Percentiles rank a stretch among this genome's conserved stretches.
Evolutionary conservation across 53 echinoderm and acorn worm genomes (phyloP).

Genomic region (Paelopatides confundens): DNA sequence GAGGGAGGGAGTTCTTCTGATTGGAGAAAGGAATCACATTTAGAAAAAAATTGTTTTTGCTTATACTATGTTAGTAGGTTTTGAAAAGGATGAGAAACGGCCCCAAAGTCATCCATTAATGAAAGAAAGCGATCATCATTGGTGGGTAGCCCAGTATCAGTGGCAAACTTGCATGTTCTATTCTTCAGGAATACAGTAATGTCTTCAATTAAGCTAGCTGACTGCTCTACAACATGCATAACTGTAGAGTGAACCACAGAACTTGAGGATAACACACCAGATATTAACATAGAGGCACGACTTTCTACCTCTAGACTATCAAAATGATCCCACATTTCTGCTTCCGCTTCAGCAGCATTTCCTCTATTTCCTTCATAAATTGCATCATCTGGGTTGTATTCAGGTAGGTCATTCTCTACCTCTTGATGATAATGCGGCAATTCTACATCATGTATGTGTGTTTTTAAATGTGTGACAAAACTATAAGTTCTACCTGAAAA

Average conservation of each 20-base stretch:
- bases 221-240: constrained; percentile 42
- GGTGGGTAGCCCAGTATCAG: constrained; percentile 31
- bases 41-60: constrained; percentile 52
- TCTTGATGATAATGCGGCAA: background rate
- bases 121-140: constrained; percentile 47
- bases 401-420: background rate
- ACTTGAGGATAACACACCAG: constrained; percentile 46
- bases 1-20: constrained; percentile 50
- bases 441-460: constrained; percentile 12
- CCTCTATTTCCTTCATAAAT: constrained; percentile 17
- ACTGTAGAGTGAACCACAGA: constrained; percentile 58
- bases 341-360: background rate
- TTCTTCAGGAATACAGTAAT: constrained; percentile 44
- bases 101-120: constrained; percentile 48
- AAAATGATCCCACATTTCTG: constrained; percentile 62
- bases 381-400: constrained; percentile 11
- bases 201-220: constrained; percentile 48
- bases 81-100: constrained; percentile 55
- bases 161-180: constrained; percentile 48
- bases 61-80: constrained; percentile 46
- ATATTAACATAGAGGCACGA: constrained; percentile 39
- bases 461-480: constrained; percentile 28
- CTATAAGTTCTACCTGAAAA: constrained; percentile 19
- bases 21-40: constrained; percentile 33
- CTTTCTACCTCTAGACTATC: constrained; percentile 37